Percentiles rank a stretch among this genome's conserved stretches.
phyloP scores from a whole-genome alignment of 2,888 invertebrate species.

The Acanthosepion esculentum region DNA sequence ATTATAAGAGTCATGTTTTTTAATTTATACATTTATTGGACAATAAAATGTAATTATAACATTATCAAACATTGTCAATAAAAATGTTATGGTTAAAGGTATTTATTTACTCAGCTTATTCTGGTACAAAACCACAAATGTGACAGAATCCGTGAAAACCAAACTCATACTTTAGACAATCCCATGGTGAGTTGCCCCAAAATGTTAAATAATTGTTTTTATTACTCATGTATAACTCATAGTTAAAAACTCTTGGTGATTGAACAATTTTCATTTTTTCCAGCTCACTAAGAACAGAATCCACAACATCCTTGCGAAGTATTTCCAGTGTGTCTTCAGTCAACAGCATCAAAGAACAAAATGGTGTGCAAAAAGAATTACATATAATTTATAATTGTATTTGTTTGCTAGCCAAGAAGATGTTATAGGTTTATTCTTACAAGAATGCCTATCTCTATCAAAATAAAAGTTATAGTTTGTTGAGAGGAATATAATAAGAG shows the following conservation, averaged over 20 bases:
- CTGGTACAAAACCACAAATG: too few species aligned
- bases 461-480: not conserved
- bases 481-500: not conserved
- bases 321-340: slow-evolving; percentile 54
- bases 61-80: too few species aligned
- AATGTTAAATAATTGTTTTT: too few species aligned
- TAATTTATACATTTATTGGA: too few species aligned
- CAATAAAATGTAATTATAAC: too few species aligned
- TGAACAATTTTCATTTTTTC: slow-evolving; percentile 45
- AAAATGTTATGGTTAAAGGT: too few species aligned
- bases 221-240: too few species aligned
- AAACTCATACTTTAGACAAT: too few species aligned
- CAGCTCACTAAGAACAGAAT: slow-evolving; percentile 69
- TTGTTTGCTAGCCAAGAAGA: not conserved
- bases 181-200: too few species aligned
- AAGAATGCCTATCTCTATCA: not conserved
- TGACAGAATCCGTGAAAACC: too few species aligned
- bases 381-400: not conserved
- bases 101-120: too few species aligned
- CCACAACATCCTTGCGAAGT: slow-evolving; percentile 67
- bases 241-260: not conserved
- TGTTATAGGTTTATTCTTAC: not conserved
- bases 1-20: too few species aligned
- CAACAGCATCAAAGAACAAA: slow-evolving; percentile 44
- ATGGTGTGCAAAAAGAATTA: not conserved